Evolutionary conservation across 1,140 invertebrate genomes (phyloP).

Genomic region (Drosophila pectinifera): DNA sequence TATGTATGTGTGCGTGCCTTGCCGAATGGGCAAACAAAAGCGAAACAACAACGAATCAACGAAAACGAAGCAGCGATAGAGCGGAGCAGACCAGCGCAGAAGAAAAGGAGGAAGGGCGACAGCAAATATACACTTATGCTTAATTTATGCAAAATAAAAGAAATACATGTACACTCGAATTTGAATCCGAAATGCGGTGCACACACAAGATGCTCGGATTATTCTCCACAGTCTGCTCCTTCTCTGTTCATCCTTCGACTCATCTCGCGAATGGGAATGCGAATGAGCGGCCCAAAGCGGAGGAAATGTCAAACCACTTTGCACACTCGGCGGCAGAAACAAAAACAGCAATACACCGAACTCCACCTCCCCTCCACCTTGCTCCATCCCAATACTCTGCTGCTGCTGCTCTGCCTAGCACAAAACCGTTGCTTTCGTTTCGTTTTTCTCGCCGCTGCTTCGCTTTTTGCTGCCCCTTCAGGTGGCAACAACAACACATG

Average conservation of each 20-base stretch:
- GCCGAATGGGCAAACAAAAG: constrained; percentile 71
- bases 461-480: constrained; percentile 32
- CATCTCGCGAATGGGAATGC: constrained; percentile 44
- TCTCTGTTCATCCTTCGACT: constrained; percentile 14
- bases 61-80: constrained; percentile 34
- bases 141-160: constrained; percentile 83
- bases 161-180: constrained; percentile 75
- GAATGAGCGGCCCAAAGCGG: constrained; percentile 74
- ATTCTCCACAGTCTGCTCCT: constrained; percentile 20
- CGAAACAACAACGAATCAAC: constrained; percentile 45
- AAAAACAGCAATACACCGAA: constrained; percentile 44
- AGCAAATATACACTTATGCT: constrained; percentile 80
- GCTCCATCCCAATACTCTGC: background rate
- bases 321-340: constrained; percentile 58
- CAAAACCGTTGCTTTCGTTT: constrained; percentile 54
- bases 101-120: constrained; percentile 32
- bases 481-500: constrained; percentile 19
- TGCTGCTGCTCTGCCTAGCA: constrained; percentile 23
- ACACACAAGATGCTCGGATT: constrained; percentile 54
- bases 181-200: constrained; percentile 71
- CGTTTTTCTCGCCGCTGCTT: constrained; percentile 29
- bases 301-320: constrained; percentile 83
- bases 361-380: background rate
- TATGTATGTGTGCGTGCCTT: constrained; percentile 22
- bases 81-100: background rate